Conservation (phyloP, 2,888 invertebrate genomes). For the Agrochola litura region DNA sequence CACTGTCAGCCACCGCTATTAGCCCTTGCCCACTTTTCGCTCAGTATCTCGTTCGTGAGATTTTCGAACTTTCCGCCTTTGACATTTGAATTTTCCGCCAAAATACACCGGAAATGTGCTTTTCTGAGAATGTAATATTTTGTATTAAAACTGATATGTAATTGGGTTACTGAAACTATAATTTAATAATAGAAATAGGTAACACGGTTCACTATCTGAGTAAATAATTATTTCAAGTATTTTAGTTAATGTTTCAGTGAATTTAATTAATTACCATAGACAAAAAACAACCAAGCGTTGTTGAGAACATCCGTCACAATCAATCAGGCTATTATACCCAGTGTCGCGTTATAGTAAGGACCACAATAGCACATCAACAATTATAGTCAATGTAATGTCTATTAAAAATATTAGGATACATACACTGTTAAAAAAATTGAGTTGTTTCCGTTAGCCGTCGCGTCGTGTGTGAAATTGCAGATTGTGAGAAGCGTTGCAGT, state of each 20-base stretch:
- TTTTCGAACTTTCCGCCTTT: not conserved
- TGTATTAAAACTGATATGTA: not conserved
- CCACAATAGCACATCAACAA: constrained; percentile 48
- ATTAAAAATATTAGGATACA: constrained; percentile 49
- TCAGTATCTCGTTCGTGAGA: too few species aligned
- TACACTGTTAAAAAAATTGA: constrained; percentile 59
- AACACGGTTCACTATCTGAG: too few species aligned
- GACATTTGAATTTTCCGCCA: constrained; percentile 47
- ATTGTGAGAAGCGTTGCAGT: constrained; percentile 47
- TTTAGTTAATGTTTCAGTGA: not conserved
- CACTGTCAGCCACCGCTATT: not conserved
- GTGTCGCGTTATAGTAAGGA: constrained; percentile 23
- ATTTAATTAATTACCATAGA: constrained; percentile 49
- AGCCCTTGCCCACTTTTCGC: too few species aligned
- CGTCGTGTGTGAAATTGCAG: constrained; percentile 60
- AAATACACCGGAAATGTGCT: constrained; percentile 37
- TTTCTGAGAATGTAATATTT: too few species aligned
- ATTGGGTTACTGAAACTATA: not conserved
- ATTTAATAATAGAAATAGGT: not conserved
- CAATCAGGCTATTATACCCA: constrained; percentile 55
- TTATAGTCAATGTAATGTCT: constrained; percentile 62
- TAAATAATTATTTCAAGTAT: not conserved
- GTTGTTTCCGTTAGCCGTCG: constrained; percentile 71
- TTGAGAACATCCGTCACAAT: constrained; percentile 43
- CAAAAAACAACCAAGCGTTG: constrained; percentile 21